Base-by-base conservation (phyloP, 2,113 vertebrate species). In the Pantherophis guttatus region DNA sequence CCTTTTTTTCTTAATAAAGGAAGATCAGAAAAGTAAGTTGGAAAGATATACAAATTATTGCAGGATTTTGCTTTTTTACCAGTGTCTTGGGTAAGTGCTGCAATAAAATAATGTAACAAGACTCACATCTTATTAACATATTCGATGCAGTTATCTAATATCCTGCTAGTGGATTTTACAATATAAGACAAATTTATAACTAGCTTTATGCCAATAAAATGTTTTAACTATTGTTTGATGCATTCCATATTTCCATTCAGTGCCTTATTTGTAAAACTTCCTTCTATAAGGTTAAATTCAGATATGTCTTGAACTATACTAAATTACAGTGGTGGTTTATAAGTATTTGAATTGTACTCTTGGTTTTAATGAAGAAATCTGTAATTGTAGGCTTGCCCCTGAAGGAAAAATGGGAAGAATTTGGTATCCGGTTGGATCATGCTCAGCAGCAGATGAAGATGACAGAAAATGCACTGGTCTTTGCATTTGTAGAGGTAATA, bases 401-500 rank as follows among this genome's bases (percentile, higher is more conserved):
- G 92, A 98, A 98, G 96, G 98, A 99, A 91, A 98, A 98, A 93
- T 99, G 99, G 99, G 98, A 99, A 95, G 97, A 97, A 0, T 97
- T 99, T 98, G 98, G 98, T 89, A 96, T 98, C 87, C 98, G 98
- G 95, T 97, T 99, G 88, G 98, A 94, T 94, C 99, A 99, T 95
- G 99, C 99, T 50, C 98, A 98, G 95, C 98, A 99, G 91, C 99
- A 99, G 97, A 99, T 99, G 97, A 98, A 98, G 94, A 98, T 98
- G 96, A 98, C 99, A 88, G 99, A 99, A 97, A 98, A 98, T 2
- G 97, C 98, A 55, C 97, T 99, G 91, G 96, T 99, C 75, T 99
- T 99, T 94, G 98, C 99, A 62, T 99, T 99, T 97, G 99, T 99
- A 54, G 99, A 99, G 98, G 99, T 99, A 98, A 33, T 29, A 33